Base-by-base conservation (phyloP, 2,797 vertebrate species). In the Echiichthys vipera region DNA sequence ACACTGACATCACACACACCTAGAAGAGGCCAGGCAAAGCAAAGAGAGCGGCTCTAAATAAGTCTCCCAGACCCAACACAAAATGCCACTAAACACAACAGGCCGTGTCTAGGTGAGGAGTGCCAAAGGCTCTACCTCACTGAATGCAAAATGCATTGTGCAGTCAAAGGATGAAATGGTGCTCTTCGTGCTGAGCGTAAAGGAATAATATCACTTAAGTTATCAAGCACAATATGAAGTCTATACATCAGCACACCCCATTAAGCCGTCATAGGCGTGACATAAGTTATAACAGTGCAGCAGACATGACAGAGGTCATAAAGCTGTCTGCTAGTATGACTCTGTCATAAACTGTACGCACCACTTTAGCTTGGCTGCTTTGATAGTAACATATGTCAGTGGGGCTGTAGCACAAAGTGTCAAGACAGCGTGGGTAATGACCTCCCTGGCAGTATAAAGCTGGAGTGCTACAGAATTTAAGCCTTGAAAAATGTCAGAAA, bases 241-340 rank as follows among this genome's bases (percentile, higher is more conserved):
- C 78, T 14, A 68, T 88, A 80, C 76, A 86, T 91, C 78, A 89
- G 67, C 29, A 30, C 68, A 65, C 22, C 39, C 69, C 53, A 36
- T 89, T 84, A 89, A 89, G 61, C 83, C 78, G 84, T 84, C 85
- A 82, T 24, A 64, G 66, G 42, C 34, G 2, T 74, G 78, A 73
- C 80, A 81, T 87, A 77, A 89, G 56, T 85, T 86, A 85, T 55
- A 85, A 76, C 71, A 72, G 65, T 68, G 65, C 77, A 32, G 82
- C 37, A 59, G 76, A 90, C 83, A 90, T 85, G 89, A 88, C 88
- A 87, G 82, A 85, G 77, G 74, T 83, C 78, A 72, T 91, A 89
- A 93, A 90, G 65, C 85, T 89, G 87, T 84, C 85, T 61, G 42
- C 77, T 71, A 5, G 62, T 71, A 65, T 74, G 80, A 85, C 81